Evolutionary conservation across 2,113 vertebrate species (phyloP).

Genomic region (Gavia stellata): DNA sequence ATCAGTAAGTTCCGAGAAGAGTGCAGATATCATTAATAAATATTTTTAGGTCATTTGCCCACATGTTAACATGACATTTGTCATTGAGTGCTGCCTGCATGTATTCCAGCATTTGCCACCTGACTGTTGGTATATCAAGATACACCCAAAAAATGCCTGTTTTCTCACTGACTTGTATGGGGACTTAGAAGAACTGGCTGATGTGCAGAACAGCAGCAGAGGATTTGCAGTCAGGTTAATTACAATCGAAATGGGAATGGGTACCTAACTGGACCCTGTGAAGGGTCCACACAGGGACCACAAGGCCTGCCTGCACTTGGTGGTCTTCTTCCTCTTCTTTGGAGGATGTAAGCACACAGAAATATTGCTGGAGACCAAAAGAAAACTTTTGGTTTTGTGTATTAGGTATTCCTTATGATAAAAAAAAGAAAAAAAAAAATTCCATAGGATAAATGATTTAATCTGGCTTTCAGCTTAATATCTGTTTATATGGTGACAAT

Average conservation of each 20-base stretch:
- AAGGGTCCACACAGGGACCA: not conserved
- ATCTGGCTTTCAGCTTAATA: not conserved
- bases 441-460: not conserved
- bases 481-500: not conserved
- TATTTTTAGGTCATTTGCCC: not conserved
- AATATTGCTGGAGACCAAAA: not conserved
- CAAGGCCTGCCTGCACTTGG: not conserved
- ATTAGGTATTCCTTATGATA: not conserved
- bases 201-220: not conserved
- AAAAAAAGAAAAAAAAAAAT: not conserved
- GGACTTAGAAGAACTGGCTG: not conserved
- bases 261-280: not conserved
- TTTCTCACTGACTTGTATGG: not conserved
- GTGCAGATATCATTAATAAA: not conserved
- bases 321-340: not conserved
- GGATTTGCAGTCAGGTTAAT: not conserved
- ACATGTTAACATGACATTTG: not conserved
- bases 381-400: not conserved
- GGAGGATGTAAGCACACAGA: not conserved
- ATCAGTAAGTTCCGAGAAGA: not conserved
- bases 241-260: not conserved
- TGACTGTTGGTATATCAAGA: not conserved
- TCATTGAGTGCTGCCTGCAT: not conserved
- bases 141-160: not conserved
- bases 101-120: not conserved